Conservation (phyloP, 1,140 invertebrate species). For the Scaptomyza montana region DNA sequence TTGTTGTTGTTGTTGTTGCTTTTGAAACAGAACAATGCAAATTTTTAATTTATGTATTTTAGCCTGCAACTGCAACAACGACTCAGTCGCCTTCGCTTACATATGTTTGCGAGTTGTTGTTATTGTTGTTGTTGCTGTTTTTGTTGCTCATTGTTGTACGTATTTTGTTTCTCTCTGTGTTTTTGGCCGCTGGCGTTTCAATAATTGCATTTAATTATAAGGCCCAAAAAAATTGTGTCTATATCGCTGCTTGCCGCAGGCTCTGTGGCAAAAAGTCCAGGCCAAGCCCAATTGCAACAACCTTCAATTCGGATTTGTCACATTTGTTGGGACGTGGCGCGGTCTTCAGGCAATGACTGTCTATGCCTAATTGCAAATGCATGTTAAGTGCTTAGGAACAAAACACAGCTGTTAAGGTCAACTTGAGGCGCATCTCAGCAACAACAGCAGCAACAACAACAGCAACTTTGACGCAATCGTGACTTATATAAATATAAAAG, state of each 20-base stretch:
- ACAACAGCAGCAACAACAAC: slow-evolving; percentile 24
- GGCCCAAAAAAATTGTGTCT: slow-evolving; percentile 50
- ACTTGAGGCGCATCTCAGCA: slow-evolving; percentile 57
- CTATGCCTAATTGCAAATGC: slow-evolving; percentile 66
- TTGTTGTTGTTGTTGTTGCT: slow-evolving; percentile 45
- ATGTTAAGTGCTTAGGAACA: slow-evolving; percentile 50
- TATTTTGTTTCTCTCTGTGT: slow-evolving; percentile 42
- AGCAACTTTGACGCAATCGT: slow-evolving; percentile 48
- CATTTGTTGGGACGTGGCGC: slow-evolving; percentile 25
- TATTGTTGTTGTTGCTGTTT: too few species aligned
- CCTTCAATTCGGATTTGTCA: slow-evolving; percentile 72
- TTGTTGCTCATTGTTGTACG: slow-evolving; percentile 50
- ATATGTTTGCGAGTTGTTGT: slow-evolving; percentile 75
- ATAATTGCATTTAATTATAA: slow-evolving; percentile 83
- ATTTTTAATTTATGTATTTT: slow-evolving; percentile 83
- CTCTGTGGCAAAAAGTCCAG: slow-evolving; percentile 19
- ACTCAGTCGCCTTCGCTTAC: slow-evolving; percentile 62
- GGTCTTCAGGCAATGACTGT: slow-evolving; percentile 18
- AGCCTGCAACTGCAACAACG: slow-evolving; percentile 60
- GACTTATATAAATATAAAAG: slow-evolving; percentile 55
- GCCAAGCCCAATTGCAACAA: slow-evolving; percentile 48
- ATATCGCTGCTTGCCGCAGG: slow-evolving; percentile 39
- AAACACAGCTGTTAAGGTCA: slow-evolving; percentile 53
- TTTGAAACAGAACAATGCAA: slow-evolving; percentile 82
- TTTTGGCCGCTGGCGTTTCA: slow-evolving; percentile 73